Percentiles rank a stretch among this genome's conserved stretches.
phyloP scores from a whole-genome alignment of 64 coral and sea anemone species.

The Orbicella faveolata region DNA sequence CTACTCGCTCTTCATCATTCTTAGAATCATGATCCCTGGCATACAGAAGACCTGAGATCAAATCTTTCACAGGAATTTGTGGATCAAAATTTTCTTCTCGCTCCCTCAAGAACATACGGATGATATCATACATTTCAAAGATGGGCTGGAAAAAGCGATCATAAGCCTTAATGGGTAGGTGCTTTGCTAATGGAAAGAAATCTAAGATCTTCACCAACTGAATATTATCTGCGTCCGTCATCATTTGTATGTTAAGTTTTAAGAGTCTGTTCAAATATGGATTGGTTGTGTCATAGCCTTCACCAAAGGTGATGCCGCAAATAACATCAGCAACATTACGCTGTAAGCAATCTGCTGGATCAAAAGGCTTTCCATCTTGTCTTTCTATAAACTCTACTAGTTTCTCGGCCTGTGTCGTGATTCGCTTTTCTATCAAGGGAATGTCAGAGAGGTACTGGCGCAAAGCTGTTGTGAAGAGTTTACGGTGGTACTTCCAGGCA shows the following conservation, averaged over 20 bases:
- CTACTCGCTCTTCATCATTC: background rate
- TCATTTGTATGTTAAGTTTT: background rate
- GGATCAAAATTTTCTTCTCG: background rate
- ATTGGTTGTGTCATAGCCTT: constrained; percentile 29
- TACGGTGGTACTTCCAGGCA: constrained; percentile 29
- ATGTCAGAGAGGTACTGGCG: constrained; percentile 15
- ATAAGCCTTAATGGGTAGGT: constrained; percentile 10
- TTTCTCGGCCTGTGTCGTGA: background rate
- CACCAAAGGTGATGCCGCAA: constrained; percentile 29
- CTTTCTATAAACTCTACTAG: constrained; percentile 27
- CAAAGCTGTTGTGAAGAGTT: constrained; percentile 18
- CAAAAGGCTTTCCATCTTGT: constrained; percentile 37
- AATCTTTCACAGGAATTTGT: background rate
- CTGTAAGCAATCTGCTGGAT: constrained; percentile 15
- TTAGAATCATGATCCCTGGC: background rate
- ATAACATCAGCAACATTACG: constrained; percentile 12
- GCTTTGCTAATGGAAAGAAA: background rate
- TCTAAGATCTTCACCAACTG: background rate
- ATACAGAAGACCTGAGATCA: background rate
- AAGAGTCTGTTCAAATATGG: constrained; percentile 13
- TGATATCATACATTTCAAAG: background rate
- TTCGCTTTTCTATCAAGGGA: constrained; percentile 4
- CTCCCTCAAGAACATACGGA: background rate
- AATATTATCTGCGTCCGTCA: background rate
- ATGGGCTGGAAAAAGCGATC: background rate